These are phyloP conservation scores for Therioaphis trifolii DNA, from an alignment of 2,888 invertebrate genomes.

Conservation along the genomic window DNA sequence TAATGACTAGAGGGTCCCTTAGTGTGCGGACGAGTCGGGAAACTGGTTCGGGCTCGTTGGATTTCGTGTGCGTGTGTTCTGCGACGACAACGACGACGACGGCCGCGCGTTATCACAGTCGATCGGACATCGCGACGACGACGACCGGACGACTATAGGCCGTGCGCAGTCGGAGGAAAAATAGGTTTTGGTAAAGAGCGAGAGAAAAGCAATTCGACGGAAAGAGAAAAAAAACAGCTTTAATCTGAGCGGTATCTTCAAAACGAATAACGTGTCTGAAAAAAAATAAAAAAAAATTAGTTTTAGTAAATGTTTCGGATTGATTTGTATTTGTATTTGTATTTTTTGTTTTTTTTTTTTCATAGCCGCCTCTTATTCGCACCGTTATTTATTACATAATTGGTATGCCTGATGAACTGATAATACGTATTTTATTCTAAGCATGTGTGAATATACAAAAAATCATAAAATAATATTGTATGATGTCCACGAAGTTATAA, in stretches of 20 bases:
- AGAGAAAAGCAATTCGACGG: not conserved
- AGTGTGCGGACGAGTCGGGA: not conserved
- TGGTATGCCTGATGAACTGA: not conserved
- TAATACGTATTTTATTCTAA: conserved; percentile 15
- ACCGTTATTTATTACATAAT: conserved; percentile 28
- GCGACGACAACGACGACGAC: not conserved
- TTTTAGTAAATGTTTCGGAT: not conserved
- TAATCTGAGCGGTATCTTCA: conserved; percentile 45
- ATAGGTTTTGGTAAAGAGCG: not conserved
- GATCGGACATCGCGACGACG: conserved; percentile 49
- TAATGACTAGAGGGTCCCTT: conserved; percentile 8
- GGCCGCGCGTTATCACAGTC: conserved; percentile 37
- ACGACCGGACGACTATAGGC: not conserved
- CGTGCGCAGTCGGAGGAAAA: conserved; percentile 9
- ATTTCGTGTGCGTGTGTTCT: conserved; percentile 12
- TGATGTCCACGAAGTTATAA: not conserved
- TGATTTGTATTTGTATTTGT: conserved; percentile 26
- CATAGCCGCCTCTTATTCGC: not conserved
- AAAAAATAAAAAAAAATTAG: not conserved
- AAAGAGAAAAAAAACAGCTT: not conserved
- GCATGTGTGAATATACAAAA: conserved; percentile 34
- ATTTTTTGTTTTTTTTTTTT: not conserved
- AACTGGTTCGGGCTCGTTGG: conserved; percentile 43
- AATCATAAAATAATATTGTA: conserved; percentile 37
- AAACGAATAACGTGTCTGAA: not conserved